Evolutionary conservation across 2,797 vertebrate species (phyloP).

Genomic region (Artibeus lituratus): DNA sequence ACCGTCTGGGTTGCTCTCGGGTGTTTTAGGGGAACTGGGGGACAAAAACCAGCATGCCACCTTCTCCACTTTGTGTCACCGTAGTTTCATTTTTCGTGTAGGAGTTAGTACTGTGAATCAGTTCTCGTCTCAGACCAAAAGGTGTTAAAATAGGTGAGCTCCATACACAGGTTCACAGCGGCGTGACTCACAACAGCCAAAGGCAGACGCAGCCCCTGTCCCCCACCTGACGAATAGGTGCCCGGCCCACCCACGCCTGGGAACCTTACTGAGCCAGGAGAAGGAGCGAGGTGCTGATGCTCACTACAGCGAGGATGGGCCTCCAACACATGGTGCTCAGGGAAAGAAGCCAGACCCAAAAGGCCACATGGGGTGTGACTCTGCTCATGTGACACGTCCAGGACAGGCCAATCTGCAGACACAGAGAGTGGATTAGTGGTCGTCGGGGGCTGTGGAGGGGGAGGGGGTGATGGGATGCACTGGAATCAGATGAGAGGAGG

Average conservation of each 20-base stretch:
- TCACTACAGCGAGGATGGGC: fast-evolving
- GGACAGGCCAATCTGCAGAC: background rate
- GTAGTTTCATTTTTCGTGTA: background rate
- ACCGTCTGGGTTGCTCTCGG: background rate
- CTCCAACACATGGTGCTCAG: fast-evolving
- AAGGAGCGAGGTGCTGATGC: background rate
- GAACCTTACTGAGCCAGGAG: fast-evolving
- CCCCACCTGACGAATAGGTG: fast-evolving
- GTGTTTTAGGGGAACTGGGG: background rate
- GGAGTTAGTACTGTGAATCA: background rate
- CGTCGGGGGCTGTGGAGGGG: background rate
- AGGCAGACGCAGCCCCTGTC: fast-evolving
- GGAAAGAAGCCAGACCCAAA: background rate
- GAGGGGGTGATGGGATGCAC: background rate
- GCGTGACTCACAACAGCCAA: fast-evolving
- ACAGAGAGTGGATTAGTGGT: background rate
- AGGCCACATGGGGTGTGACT: background rate
- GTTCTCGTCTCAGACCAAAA: background rate
- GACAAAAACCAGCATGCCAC: background rate
- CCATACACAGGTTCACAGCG: fast-evolving
- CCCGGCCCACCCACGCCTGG: fast-evolving
- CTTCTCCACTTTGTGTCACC: background rate
- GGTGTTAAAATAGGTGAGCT: background rate
- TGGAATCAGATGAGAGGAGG: background rate
- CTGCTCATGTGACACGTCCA: fast-evolving